These are phyloP conservation scores for Salvelinus fontinalis DNA, from an alignment of 2,113 vertebrate species.

Conservation along the genomic window DNA sequence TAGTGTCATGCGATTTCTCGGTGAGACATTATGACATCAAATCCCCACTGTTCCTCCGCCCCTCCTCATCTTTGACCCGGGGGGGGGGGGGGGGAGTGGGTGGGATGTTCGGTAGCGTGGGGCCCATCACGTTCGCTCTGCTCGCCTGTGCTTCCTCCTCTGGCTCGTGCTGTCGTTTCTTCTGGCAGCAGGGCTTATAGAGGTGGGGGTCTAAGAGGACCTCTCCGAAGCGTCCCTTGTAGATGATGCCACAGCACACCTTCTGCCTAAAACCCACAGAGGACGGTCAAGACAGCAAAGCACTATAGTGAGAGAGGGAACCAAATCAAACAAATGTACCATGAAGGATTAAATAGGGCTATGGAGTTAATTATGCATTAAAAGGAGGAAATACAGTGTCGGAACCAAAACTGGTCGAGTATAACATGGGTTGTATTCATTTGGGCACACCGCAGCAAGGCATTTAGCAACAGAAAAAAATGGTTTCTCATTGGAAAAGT, in stretches of 20 bases:
- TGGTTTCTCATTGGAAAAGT: too few species aligned
- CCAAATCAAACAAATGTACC: too few species aligned
- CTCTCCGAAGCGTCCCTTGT: slow-evolving; percentile 95
- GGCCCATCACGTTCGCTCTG: slow-evolving; percentile 58
- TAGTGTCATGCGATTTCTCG: background rate
- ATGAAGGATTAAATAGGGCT: too few species aligned
- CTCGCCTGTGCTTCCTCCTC: slow-evolving; percentile 42
- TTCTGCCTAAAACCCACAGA: slow-evolving; percentile 80
- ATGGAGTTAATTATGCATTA: too few species aligned
- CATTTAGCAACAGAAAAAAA: too few species aligned
- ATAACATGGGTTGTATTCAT: too few species aligned
- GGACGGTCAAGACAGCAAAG: too few species aligned
- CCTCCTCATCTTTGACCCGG: slow-evolving; percentile 8
- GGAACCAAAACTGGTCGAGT: too few species aligned
- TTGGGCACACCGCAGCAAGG: too few species aligned
- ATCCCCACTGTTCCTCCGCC: slow-evolving; percentile 66
- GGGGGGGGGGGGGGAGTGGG: too few species aligned
- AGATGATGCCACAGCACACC: slow-evolving; percentile 98
- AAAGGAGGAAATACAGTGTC: too few species aligned
- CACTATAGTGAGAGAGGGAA: slow-evolving; percentile 11
- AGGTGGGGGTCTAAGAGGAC: slow-evolving; percentile 96
- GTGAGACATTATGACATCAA: slow-evolving; percentile 42
- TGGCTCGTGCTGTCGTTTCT: slow-evolving; percentile 76
- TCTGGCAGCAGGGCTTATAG: slow-evolving; percentile 97
- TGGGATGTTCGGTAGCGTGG: slow-evolving; percentile 33